Conservation (phyloP, 2,888 invertebrate genomes). For the Xanthorhoe spadicearia region DNA sequence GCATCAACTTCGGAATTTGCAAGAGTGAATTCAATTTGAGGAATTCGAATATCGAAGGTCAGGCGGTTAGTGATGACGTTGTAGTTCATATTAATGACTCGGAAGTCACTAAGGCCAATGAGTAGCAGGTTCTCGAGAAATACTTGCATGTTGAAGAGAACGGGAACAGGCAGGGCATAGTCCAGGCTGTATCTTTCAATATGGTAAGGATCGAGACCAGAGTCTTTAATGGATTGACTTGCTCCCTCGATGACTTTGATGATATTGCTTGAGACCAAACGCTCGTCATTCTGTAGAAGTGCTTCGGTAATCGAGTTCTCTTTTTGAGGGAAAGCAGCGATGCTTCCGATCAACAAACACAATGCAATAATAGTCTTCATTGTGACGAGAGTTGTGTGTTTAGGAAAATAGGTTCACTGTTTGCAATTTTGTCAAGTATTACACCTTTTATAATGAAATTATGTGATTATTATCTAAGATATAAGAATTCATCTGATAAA, state of each 20-base stretch:
- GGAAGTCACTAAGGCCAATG: constrained; percentile 56
- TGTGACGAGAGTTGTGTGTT: not conserved
- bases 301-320: constrained; percentile 4
- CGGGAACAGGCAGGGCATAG: constrained; percentile 25
- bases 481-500: too few relatives aligned
- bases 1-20: constrained; percentile 44
- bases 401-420: too few relatives aligned
- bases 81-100: constrained; percentile 51
- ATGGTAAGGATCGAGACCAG: constrained; percentile 28
- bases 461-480: too few relatives aligned
- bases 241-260: constrained; percentile 19
- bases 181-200: not conserved
- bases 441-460: too few relatives aligned
- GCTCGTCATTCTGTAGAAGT: constrained; percentile 13
- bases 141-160: constrained; percentile 8
- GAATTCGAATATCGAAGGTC: constrained; percentile 52
- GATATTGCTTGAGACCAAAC: constrained; percentile 18
- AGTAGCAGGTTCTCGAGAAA: constrained; percentile 5
- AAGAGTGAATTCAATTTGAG: constrained; percentile 49
- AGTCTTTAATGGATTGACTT: constrained; percentile 16
- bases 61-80: constrained; percentile 42
- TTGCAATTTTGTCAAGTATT: too few relatives aligned
- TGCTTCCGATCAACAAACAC: constrained; percentile 17
- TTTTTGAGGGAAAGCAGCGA: constrained; percentile 14
- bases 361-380: constrained; percentile 24